A percentile compares a stretch with the other conserved stretches of the same genome.
Evolutionary conservation across 1,140 invertebrate species (phyloP).

Genomic region (Arctopsyche grandis): DNA sequence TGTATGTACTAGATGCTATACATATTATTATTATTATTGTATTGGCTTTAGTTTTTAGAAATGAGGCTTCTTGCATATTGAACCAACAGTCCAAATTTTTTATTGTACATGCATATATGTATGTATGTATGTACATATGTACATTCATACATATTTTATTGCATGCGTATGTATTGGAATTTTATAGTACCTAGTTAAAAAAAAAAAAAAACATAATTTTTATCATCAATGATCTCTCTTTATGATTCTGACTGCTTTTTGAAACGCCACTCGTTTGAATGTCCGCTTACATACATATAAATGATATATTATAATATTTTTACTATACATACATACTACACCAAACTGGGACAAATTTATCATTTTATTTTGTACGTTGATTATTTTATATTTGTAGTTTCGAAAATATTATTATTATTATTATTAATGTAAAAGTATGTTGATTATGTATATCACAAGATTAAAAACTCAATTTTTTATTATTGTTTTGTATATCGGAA

Average conservation of each 20-base stretch:
- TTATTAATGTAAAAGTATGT: neutral
- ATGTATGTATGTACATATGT: too few species aligned
- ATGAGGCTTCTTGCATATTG: conserved; percentile 12
- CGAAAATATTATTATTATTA: neutral
- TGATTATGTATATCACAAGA: conserved; percentile 19
- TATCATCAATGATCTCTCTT: neutral
- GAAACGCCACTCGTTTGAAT: neutral
- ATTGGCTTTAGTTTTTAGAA: conserved; percentile 1
- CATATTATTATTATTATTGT: neutral
- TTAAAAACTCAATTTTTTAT: conserved; percentile 24
- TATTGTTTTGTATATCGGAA: conserved; percentile 38
- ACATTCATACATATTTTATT: neutral
- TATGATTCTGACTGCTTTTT: conserved; percentile 6
- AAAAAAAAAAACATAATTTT: too few species aligned
- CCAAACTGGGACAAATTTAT: neutral
- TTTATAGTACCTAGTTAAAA: neutral
- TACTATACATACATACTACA: neutral
- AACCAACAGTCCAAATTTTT: neutral
- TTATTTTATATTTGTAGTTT: neutral
- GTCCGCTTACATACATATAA: neutral
- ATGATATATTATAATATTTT: neutral
- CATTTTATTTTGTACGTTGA: conserved; percentile 1
- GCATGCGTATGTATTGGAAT: neutral
- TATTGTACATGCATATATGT: neutral
- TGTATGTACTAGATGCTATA: too few species aligned